Base-by-base conservation (phyloP, 2,888 invertebrate genomes). In the Morpho achilles region DNA sequence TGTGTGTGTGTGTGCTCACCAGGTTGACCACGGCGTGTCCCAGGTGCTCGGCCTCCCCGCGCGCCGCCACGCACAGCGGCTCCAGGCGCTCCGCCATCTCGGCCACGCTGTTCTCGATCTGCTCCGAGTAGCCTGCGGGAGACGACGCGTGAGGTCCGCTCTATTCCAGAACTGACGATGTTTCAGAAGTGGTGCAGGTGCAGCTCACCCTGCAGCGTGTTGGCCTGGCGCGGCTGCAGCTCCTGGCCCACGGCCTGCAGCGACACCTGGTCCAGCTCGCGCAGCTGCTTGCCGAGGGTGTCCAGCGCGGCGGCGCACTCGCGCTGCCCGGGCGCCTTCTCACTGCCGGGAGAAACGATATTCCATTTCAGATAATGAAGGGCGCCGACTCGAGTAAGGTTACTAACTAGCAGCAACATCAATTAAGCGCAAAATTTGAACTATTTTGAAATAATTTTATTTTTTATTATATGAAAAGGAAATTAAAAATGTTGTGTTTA, bases 281-380 rank as follows among this genome's bases (percentile, higher is more conserved):
- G 92, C 7, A 97, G 94, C 68, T 95, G 94, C 1, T 92, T 92
- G 65, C 93, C 94, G 7, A 99, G 87, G 1, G 94, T 93, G 43
- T 96, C 95, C 45, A 98, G 92, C 0, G 96, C 97, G 0, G 93
- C 92, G 50, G 96, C 95, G 80, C 99, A 98, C 81, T 99, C 99
- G 5, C 95, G 94, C 81, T 99, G 98, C 0, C 99, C 99, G 0
- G 99, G 99, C 0, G 99, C 98, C 72, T 97, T 97, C 76, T 98
- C 98, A 55, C 96, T 95, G 74, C 9, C 42, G n/a, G 7, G 8
- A 43, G 16, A 1, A 16, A 16, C 1, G 16, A 16, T 16, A 1
- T 16, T 16, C 1, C 16, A 16, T 32, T 32, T 32, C 0, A 3
- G 32, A 32, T 5, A 32, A 32, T 32, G 3, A 32, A 32, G 5